Conservation (phyloP, 2,888 invertebrate genomes). For the Mythimna lalbum region DNA sequence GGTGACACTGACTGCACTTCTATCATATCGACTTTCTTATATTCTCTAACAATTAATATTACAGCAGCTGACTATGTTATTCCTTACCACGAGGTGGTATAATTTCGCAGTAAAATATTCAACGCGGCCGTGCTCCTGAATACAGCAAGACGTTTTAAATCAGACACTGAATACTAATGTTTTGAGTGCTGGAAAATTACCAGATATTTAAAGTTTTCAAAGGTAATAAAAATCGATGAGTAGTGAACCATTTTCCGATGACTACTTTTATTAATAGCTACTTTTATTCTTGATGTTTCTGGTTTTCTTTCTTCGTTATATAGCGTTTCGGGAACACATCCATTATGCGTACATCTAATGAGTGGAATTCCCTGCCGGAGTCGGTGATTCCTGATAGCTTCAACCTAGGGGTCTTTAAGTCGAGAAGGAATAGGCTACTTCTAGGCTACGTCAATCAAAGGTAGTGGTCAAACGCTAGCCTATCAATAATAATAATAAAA, state of each 20-base stretch:
- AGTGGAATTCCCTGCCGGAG: too few species aligned
- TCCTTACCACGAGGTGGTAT: constrained; percentile 31
- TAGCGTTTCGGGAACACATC: too few species aligned
- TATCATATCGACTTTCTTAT: neutral
- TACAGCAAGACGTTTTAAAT: constrained; percentile 33
- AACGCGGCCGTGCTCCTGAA: constrained; percentile 38
- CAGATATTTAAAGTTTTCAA: neutral
- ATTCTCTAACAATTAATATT: constrained; percentile 22
- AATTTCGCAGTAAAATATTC: constrained; percentile 39
- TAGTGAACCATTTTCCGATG: neutral
- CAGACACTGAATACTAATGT: constrained; percentile 31
- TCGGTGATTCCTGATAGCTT: too few species aligned
- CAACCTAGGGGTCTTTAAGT: too few species aligned
- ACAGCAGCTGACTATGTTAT: constrained; percentile 16
- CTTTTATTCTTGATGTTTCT: neutral
- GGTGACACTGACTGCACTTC: neutral
- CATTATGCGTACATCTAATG: too few species aligned
- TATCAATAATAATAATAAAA: too few species aligned
- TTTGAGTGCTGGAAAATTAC: constrained; percentile 27
- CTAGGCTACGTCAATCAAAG: too few species aligned
- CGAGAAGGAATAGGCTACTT: too few species aligned
- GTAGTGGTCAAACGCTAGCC: too few species aligned
- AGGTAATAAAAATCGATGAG: neutral
- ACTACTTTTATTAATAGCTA: neutral
- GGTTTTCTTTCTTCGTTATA: too few species aligned